Percentiles rank a stretch among this genome's conserved stretches.
phyloP scores from a whole-genome alignment of 2,113 vertebrate genomes.

The Hystrix brachyura region DNA sequence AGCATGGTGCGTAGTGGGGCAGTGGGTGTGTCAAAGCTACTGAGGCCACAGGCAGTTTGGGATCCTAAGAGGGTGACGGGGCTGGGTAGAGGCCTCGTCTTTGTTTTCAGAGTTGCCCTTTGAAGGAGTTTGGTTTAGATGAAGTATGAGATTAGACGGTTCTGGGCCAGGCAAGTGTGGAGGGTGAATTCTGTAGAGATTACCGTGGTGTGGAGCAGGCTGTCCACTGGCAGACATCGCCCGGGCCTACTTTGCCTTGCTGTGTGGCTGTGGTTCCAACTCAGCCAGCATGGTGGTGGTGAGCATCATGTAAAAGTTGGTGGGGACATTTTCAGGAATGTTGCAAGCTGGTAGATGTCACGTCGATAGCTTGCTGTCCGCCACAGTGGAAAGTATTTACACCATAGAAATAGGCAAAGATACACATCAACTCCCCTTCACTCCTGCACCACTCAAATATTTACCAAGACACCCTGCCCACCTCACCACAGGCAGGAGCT shows the following conservation, averaged over 20 bases:
- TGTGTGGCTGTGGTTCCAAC: not conserved
- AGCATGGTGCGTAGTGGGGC: not conserved
- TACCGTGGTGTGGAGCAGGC: fast-evolving
- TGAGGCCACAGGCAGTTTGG: not conserved
- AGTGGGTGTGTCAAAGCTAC: too few relatives aligned
- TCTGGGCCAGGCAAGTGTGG: fast-evolving
- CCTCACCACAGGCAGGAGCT: fast-evolving
- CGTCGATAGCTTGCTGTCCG: not conserved
- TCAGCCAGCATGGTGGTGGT: fast-evolving
- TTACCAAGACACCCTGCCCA: fast-evolving
- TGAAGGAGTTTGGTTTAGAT: too few relatives aligned
- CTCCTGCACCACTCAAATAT: too few relatives aligned
- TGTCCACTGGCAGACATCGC: fast-evolving
- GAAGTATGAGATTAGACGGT: too few relatives aligned
- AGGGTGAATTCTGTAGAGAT: fast-evolving
- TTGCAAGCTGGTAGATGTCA: fast-evolving
- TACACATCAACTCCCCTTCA: fast-evolving
- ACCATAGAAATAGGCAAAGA: not conserved
- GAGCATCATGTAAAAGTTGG: fast-evolving
- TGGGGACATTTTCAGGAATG: not conserved
- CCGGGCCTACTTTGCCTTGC: not conserved
- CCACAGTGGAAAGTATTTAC: not conserved
- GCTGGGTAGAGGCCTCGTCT: not conserved
- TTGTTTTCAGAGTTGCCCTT: not conserved
- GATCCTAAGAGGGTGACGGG: too few relatives aligned